These are phyloP conservation scores for Neosalanx taihuensis DNA, from an alignment of 2,797 vertebrate genomes.

Conservation along the genomic window DNA sequence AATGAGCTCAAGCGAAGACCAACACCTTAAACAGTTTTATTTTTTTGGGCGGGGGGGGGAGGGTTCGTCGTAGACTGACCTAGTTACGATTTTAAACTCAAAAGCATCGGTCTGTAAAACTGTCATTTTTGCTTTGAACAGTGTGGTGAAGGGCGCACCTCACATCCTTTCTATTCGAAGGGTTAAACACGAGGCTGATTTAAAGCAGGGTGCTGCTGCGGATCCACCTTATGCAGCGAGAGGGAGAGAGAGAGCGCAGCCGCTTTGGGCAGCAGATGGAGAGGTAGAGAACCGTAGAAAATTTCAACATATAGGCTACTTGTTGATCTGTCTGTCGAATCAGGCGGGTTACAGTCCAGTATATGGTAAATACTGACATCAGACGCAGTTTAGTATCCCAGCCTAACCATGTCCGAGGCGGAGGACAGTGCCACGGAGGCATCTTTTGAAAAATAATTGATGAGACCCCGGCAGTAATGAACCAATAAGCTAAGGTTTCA, in stretches of 20 bases:
- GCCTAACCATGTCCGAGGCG: constrained; percentile 63
- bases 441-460: constrained; percentile 58
- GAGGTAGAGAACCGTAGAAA: constrained; percentile 53
- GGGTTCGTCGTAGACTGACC: background rate
- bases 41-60: too few species aligned
- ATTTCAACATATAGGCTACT: constrained; percentile 55
- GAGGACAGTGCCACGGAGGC: constrained; percentile 49
- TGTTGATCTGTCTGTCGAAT: constrained; percentile 70
- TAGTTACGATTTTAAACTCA: background rate
- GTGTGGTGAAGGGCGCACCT: background rate
- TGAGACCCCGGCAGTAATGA: constrained; percentile 54
- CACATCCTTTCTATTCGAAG: constrained; percentile 23
- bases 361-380: constrained; percentile 10
- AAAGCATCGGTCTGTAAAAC: background rate
- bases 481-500: constrained; percentile 56
- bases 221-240: constrained; percentile 45
- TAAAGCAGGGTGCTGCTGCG: constrained; percentile 44
- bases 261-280: constrained; percentile 60
- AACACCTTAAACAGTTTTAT: too few species aligned
- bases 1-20: too few species aligned
- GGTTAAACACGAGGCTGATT: constrained; percentile 50
- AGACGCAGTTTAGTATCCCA: constrained; percentile 40
- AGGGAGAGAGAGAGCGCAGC: constrained; percentile 42
- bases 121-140: background rate
- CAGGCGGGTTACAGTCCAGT: constrained; percentile 37